Evolutionary conservation across 2,113 vertebrate species (phyloP), one percentile per base, ranked within the genome.

Genomic region (Gnathonemus echidnorhynchus): DNA sequence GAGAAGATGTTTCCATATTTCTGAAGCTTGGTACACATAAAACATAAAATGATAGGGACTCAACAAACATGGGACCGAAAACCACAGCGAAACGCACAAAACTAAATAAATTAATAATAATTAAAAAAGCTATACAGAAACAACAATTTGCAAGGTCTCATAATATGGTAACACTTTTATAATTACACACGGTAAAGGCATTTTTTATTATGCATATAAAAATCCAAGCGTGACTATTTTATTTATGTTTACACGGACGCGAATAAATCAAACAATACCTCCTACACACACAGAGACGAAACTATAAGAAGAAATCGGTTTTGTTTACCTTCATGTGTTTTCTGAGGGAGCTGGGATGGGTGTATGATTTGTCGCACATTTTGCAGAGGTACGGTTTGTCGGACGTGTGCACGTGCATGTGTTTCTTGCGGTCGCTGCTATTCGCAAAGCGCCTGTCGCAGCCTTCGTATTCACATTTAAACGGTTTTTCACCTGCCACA

Each of bases 361-460:
- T 99, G 96, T 99, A 99, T 70, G 98, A 99, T 96, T 99, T 99
- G 96, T 99, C 98, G 92, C 98, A 99, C 98, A 99, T 98, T 97
- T 99, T 99, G 97, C 98, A 99, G 86, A 99, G 97, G 96, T 99
- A 99, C 56, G 98, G 98, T 92, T 99, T 99, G 96, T 99, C 98
- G 89, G 98, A 99, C 90, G 98, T 99, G 94, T 99, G 98, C 94
- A 99, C 98, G 95, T 99, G 98, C 98, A 99, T 99, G 96, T 99
- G 98, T 97, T 99, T 99, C 97, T 99, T 99, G 94, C 98, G 98
- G 93, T 99, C 98, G 91, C 98, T 99, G 97, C 98, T 99, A 95
- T 99, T 99, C 93, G 98, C 98, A 95, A 99, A 99, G 89, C 98
- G 96, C 93, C 98, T 96, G 96, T 99, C 98, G 95, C 98, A 99